Evolutionary conservation across 2,888 invertebrate species (phyloP).

Genomic region (Drosophila diplacantha): DNA sequence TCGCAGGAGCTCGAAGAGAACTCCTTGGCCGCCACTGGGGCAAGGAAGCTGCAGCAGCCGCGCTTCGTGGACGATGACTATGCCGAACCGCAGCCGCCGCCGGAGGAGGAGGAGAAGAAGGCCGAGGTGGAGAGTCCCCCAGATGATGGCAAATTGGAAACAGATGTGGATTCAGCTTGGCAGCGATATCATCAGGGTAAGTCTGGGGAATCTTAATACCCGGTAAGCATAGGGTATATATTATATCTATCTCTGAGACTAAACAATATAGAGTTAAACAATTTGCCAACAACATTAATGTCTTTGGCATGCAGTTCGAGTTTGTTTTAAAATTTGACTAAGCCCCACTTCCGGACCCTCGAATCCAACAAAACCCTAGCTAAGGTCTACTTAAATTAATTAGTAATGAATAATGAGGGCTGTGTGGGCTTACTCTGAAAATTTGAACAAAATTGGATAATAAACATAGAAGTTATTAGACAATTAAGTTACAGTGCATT

Average conservation of each 20-base stretch:
- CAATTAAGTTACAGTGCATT: neutral
- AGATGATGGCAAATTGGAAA: conserved; percentile 19
- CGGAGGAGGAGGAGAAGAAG: conserved; percentile 7
- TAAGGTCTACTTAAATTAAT: neutral
- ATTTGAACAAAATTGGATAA: neutral
- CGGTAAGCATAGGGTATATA: too few relatives aligned
- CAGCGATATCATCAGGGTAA: conserved; percentile 34
- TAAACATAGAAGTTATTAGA: neutral
- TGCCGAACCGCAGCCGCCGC: conserved; percentile 31
- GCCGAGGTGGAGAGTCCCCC: neutral
- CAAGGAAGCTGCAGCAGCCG: conserved; percentile 1
- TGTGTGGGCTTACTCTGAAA: neutral
- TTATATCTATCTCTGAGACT: too few relatives aligned
- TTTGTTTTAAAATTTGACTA: too few relatives aligned
- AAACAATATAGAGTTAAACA: neutral
- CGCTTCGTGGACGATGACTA: conserved; percentile 32
- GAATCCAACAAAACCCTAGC: neutral
- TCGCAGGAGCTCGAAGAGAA: conserved; percentile 32
- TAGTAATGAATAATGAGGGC: neutral
- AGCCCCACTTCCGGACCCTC: too few relatives aligned
- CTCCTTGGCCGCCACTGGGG: conserved; percentile 23
- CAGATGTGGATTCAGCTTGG: conserved; percentile 27
- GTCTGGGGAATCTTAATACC: neutral
- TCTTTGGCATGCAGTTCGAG: neutral
- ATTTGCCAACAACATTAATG: neutral